A percentile compares a stretch with the other conserved stretches of the same genome.
phyloP scores from a whole-genome alignment of 2,797 vertebrate species.

The Alfaro cultratus region DNA sequence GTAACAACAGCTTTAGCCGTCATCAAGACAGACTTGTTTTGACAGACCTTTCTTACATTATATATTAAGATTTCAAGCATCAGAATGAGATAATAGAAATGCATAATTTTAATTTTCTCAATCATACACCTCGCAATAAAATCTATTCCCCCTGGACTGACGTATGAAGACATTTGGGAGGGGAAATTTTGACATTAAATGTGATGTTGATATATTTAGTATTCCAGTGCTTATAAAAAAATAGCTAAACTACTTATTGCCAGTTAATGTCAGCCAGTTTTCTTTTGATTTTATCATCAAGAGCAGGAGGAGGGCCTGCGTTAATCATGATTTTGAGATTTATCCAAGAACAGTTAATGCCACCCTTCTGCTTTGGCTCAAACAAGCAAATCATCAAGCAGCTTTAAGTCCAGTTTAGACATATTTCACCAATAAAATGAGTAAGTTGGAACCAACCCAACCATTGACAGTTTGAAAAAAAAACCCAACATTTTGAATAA shows the following conservation, averaged over 20 bases:
- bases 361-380: conserved; percentile 34
- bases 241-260: not conserved
- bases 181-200: not conserved
- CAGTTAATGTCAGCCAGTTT: conserved; percentile 31
- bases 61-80: not conserved
- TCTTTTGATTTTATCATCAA: conserved; percentile 63
- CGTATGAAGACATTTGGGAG: not conserved
- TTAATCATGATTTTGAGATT: conserved; percentile 51
- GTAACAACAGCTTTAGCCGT: not conserved
- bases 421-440: not conserved
- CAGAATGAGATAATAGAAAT: not conserved
- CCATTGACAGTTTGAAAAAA: not conserved
- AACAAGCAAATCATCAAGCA: conserved; percentile 12
- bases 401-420: not conserved
- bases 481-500: not conserved
- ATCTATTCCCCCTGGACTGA: not conserved
- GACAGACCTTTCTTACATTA: not conserved
- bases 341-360: conserved; percentile 61
- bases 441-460: not conserved
- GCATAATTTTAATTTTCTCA: not conserved
- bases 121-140: not conserved
- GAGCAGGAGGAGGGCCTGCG: conserved; percentile 53
- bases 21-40: not conserved
- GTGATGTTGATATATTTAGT: not conserved
- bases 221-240: not conserved